Conservation (phyloP, 2,113 vertebrate genomes). For the Puffinus mauretanicus region DNA sequence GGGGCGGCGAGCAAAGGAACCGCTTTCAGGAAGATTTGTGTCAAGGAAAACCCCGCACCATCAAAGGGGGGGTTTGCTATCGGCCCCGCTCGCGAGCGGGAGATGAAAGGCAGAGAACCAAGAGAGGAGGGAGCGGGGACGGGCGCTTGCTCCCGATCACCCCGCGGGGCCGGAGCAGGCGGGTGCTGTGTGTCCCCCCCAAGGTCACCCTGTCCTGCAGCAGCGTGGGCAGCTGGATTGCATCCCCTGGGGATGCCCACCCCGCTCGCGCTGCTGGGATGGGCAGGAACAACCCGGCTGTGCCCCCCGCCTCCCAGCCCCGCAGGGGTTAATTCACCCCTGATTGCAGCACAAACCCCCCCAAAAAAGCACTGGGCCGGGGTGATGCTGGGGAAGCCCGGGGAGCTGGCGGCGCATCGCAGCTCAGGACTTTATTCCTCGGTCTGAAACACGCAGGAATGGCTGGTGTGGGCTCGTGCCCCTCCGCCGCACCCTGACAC, state of each 20-base stretch:
- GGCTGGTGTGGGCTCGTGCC: rapidly evolving
- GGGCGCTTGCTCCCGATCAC: rapidly evolving
- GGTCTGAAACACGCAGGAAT: background rate
- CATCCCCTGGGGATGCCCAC: background rate
- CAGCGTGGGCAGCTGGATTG: background rate
- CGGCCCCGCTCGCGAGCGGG: rapidly evolving
- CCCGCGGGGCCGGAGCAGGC: background rate
- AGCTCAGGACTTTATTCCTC: background rate
- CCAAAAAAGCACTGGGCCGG: background rate
- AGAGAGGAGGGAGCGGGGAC: background rate
- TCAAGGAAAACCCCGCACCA: background rate
- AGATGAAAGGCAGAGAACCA: background rate
- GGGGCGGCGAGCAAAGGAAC: background rate
- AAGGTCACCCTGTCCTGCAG: background rate
- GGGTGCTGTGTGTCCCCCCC: background rate
- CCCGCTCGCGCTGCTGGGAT: rapidly evolving
- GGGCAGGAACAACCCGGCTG: background rate
- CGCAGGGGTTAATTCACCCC: background rate
- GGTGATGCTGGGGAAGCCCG: background rate
- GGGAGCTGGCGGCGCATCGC: background rate
- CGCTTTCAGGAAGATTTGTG: background rate
- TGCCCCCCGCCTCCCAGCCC: background rate
- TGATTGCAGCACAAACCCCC: background rate
- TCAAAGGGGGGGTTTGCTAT: background rate
- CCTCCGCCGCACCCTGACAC: background rate